These are phyloP conservation scores for Bradypus variegatus DNA, from an alignment of 2,797 vertebrate species.

Conservation along the genomic window DNA sequence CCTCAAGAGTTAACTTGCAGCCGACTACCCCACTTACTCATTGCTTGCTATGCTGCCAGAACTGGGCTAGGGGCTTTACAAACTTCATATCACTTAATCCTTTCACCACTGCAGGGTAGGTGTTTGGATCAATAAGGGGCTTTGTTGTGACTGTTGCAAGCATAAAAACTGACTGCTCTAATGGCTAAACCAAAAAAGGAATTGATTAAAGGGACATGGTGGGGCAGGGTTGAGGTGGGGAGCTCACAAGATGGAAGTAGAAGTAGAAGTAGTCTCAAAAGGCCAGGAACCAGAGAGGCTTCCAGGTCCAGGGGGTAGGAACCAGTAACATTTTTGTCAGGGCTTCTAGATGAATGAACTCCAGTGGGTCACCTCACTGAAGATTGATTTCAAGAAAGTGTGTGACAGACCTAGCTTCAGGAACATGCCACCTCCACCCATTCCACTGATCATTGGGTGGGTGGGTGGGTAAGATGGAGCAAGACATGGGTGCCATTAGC, in stretches of 20 bases:
- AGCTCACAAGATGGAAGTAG: not conserved
- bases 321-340: not conserved
- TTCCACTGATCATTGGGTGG: not conserved
- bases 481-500: not conserved
- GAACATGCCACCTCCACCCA: not conserved
- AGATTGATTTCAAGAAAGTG: not conserved
- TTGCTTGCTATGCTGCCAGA: not conserved
- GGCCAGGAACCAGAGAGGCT: not conserved
- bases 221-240: not conserved
- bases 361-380: not conserved
- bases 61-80: not conserved
- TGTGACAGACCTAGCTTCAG: not conserved
- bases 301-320: not conserved
- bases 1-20: not conserved
- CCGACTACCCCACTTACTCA: not conserved
- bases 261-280: not conserved
- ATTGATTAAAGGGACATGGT: not conserved
- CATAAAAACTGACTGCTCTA: not conserved
- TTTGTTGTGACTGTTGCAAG: not conserved
- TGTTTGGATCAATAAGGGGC: conserved; percentile 8
- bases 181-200: not conserved
- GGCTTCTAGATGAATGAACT: not conserved
- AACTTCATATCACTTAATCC: not conserved
- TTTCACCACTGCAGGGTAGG: conserved; percentile 9
- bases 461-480: not conserved